These are phyloP conservation scores for Drosophila pseudoananassae DNA, from an alignment of 1,140 invertebrate genomes.

Conservation along the genomic window DNA sequence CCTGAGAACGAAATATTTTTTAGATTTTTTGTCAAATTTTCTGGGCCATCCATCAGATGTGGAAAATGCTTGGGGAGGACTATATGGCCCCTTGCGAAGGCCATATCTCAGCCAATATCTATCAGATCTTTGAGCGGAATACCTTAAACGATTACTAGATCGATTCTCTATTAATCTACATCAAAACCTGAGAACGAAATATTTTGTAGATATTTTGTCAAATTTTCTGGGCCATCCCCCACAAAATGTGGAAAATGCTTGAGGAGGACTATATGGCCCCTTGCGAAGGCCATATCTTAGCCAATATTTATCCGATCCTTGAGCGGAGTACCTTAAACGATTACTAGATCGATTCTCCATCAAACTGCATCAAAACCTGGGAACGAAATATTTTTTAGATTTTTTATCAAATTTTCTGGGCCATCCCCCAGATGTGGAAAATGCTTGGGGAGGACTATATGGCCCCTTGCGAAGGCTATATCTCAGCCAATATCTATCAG, in stretches of 20 bases:
- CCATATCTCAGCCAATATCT: background rate
- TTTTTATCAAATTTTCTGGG: background rate
- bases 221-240: background rate
- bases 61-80: no score
- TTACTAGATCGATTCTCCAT: background rate
- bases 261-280: background rate
- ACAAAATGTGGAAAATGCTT: background rate
- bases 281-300: background rate
- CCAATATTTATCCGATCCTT: background rate
- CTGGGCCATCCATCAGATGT: no score
- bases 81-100: no score
- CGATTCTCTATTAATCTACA: background rate
- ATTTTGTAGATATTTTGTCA: background rate
- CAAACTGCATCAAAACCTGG: background rate
- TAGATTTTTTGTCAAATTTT: no score
- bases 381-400: background rate
- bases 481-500: background rate
- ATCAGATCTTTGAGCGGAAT: background rate
- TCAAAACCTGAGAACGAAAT: background rate
- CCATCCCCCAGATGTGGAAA: no score
- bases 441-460: no score
- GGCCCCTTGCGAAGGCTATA: background rate
- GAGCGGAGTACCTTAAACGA: background rate
- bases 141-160: background rate
- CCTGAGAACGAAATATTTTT: no score